Evolutionary conservation across 2,888 invertebrate genomes (phyloP), one percentile per base, ranked within the genome.

Genomic region (Nyleta sp.): DNA sequence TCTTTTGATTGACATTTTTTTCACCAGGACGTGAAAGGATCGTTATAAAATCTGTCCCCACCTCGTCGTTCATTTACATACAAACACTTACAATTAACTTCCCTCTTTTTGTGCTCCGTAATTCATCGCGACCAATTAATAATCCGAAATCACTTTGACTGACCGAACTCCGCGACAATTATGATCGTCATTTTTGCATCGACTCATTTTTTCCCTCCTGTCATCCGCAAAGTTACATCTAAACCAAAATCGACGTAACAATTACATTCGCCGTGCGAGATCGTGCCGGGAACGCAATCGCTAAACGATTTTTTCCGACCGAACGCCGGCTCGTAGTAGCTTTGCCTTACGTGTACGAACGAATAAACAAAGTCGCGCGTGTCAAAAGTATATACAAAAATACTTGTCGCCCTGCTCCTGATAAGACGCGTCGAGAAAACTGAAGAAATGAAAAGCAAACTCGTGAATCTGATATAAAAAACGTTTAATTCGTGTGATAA

Each of bases 401-500:
- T 24, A 15, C 4, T 24, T 24, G 24, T 24, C 24, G 24, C n/a
- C n/a, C n/a, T n/a, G n/a, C n/a, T n/a, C n/a, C n/a, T n/a, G n/a
- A n/a, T n/a, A n/a, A n/a, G n/a, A n/a, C n/a, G 50, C 46, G 40
- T 42, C 35, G 31, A 44, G 24, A 71, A 62, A 7, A 75, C 76
- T 57, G 46, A 78, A 71, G 28, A 28, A 28, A 2, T 28, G 28
- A 28, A 28, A 28, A 28, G 2, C 2, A 28, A 28, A 24, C 24
- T 28, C 28, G 60, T 73, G 84, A 40, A 22, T 42, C 33, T 84
- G 82, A 87, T 88, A 88, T 86, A 90, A 89, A 90, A 88, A 87
- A 60, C 84, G 83, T 89, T 90, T 89, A 88, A 89, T 89, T 88
- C 86, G 88, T 83, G 84, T 84, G 78, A 86, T 82, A 87, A 86